Base-by-base conservation (phyloP, 1,140 invertebrate genomes). In the Arctopsyche grandis region DNA sequence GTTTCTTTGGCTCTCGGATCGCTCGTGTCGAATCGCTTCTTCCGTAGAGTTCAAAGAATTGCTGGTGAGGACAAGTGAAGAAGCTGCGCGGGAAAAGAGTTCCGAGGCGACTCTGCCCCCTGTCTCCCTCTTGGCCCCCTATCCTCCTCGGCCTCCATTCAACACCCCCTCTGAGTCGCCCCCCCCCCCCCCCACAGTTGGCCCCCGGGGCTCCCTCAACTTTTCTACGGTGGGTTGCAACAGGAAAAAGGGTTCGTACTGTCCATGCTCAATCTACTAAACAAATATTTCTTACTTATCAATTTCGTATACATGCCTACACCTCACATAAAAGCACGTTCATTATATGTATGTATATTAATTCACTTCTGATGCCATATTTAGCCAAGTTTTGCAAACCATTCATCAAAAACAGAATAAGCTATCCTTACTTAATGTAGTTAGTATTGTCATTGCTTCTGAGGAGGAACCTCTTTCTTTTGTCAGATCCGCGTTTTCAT, bases 191-290 rank as follows among this genome's bases (percentile, higher is more conserved):
- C 3, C 9, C 58, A 3, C 63, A 1, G 10, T 44, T 52, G 16
- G 14, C 38, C 56, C 7, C 12, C 71, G 10, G 48, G 71, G 16
- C 26, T 70, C 71, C 48, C 24, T 22, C 43, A 56, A 74, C 21
- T 74, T 29, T 71, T 63, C 38, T 26, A 22, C 71, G 77, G 73
- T 46, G 77, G 75, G 78, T 76, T 80, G 56, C 80, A 77, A 66
- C 75, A 60, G 71, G 19, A 75, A 52, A 46, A 79, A 63, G 76
- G 60, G 76, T 66, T 66, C 63, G 60, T 56, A 58, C 73, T 38
- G 29, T 38, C 29, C 29, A 38, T 38, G 73, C 63, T 24, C 63
- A 66, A 66, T 66, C 63, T 66, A 22, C 63, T 24, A 29, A 66
- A 26, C 63, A 66, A 66, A 66, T 66, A 66, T 24, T 5, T 14